A percentile compares a stretch with the other conserved stretches of the same genome.
Conservation (phyloP, 2,113 vertebrate genomes). For the Lepus americanus region DNA sequence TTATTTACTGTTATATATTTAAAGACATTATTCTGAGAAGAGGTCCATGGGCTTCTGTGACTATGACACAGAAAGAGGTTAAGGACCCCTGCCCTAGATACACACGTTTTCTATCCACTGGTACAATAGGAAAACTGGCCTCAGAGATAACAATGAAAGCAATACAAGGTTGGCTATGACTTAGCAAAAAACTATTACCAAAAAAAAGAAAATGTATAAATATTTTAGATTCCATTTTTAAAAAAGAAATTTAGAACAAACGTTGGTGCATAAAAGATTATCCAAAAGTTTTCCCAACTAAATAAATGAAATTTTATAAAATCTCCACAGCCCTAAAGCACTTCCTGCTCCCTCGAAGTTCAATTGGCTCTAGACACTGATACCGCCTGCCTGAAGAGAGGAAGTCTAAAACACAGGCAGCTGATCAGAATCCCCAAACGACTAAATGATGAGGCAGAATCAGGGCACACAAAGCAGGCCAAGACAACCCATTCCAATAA, state of each 20-base stretch:
- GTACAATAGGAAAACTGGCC: not conserved
- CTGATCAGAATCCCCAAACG: not conserved
- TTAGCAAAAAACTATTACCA: slow-evolving; percentile 30
- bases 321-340: not conserved
- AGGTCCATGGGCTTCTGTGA: not conserved
- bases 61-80: not conserved
- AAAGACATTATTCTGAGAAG: slow-evolving; percentile 50
- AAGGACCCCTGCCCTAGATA: not conserved
- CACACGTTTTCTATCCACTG: not conserved
- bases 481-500: not conserved
- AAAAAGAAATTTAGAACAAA: slow-evolving; percentile 38
- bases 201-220: not conserved
- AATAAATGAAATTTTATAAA: slow-evolving; percentile 3
- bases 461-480: not conserved
- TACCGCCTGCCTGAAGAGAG: not conserved
- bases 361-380: not conserved
- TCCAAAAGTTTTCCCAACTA: slow-evolving; percentile 47
- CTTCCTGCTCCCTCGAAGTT: not conserved
- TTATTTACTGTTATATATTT: slow-evolving; percentile 51
- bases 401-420: not conserved
- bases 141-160: not conserved
- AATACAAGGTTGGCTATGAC: not conserved
- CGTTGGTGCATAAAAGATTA: slow-evolving; percentile 33
- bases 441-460: not conserved
- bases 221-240: not conserved